Base-by-base conservation (phyloP, 1,140 invertebrate genomes). In the Pachyrhynchus sulphureomaculatus region DNA sequence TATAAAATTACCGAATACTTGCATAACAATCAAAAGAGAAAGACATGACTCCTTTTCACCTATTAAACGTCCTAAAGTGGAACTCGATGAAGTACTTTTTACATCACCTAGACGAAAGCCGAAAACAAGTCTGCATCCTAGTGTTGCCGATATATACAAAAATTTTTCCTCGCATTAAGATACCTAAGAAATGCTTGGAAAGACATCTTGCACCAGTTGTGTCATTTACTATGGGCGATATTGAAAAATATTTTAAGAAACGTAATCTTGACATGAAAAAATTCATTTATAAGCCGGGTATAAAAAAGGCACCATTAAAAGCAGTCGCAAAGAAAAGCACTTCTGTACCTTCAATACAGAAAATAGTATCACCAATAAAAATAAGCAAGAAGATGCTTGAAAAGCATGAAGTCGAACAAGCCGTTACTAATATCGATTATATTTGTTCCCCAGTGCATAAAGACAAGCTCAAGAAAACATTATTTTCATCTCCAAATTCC, bases 191-290 rank as follows among this genome's bases (percentile, higher is more conserved):
- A 20, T 63, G 52, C 26, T 8, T 51, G 9, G 20, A 51, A 5
- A 13, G 8, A 34, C 17, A 63, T 26, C 29, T 63, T 23, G 36
- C 23, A 10, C 61, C 61, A 8, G 26, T 44, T 1, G 45, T 63
- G 4, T 23, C 36, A 42, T 23, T 45, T 23, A 10, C 15, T 10
- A 59, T 42, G 47, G 15, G 18, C 3, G 45, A 39, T 10, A 48
- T 61, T n/a, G 49, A 61, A 52, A 61, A 52, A 12, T 61, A 61
- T 44, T 62, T 55, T 29, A 55, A 48, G 29, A 18, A 32, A 12
- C 29, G 44, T 12, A 62, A 55, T 3, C 26, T 29, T 29, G 21
- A 55, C 20, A 41, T 39, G 42, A 21, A 42, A 29, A 33, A 32
- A 20, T 51, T 12, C 20, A 51, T 51, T 18, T 23, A 51, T 23